Base-by-base conservation (phyloP, 2,113 vertebrate species). In the Colius striatus region DNA sequence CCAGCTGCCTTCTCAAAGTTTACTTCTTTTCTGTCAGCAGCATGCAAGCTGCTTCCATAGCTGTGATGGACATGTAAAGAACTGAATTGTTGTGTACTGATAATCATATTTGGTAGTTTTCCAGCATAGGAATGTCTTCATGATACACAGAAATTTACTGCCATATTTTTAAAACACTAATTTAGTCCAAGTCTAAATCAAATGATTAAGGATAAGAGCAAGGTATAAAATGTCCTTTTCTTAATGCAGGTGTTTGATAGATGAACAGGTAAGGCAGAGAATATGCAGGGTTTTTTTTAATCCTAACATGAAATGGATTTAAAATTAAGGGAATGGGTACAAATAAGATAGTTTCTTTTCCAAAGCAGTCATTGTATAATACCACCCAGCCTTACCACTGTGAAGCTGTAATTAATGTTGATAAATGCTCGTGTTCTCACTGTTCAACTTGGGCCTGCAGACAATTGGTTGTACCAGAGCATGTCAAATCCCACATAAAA, bases 401-500 rank as follows among this genome's bases (percentile, higher is more conserved):
- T 32, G 86, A 87, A 73, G 68, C 70, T 73, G 81, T 94, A 96
- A 93, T 96, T 97, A 96, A 89, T 91, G 80, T 81, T 95, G 88
- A 96, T 90, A 97, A 97, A 96, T 95, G 87, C 57, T 95, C 50
- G 2, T 74, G 88, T 95, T 93, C 90, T 53, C 67, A 84, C 88
- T 77, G 71, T 90, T 89, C 90, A 91, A 73, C 88, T 81, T 90
- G 84, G 68, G 90, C 92, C 92, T 88, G 81, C 85, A 93, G 90
- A 95, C 94, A 92, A 90, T 95, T 93, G 87, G 68, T 96, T 93
- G 90, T 91, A 89, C 67, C 72, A 91, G 60, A 95, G 91, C 94
- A 95, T 88, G 92, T 93, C 88, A 90, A 94, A 96, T 96, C 94
- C 92, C 90, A 93, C 82, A 63, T 77, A 92, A 85, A 93, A 90